These are phyloP conservation scores for Zoanthus sansibaricus DNA, from an alignment of 92 coral and sea anemone species.

Conservation along the genomic window DNA sequence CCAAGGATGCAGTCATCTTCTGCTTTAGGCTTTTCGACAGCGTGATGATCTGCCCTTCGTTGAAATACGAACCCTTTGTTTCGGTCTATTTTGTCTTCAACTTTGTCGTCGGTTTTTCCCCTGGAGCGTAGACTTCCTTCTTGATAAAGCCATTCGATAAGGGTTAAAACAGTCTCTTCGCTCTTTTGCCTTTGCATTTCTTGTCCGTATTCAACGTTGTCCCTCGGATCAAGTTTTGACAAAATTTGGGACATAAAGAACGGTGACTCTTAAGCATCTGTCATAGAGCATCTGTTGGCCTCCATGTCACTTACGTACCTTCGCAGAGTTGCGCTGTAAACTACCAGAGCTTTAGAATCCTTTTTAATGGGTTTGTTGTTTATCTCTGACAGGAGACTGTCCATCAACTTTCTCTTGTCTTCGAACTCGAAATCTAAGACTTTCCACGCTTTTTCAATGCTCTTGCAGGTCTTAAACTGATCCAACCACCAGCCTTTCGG, in stretches of 20 bases:
- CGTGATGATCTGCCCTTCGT: constrained; percentile 42
- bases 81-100: constrained; percentile 19
- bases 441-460: constrained; percentile 28
- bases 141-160: not conserved
- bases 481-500: constrained; percentile 41
- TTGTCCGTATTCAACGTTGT: constrained; percentile 67
- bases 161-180: constrained; percentile 58
- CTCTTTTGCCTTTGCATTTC: constrained; percentile 67
- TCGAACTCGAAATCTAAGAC: constrained; percentile 14
- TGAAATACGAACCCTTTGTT: constrained; percentile 41
- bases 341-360: constrained; percentile 18
- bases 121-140: constrained; percentile 76
- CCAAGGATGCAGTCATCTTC: constrained; percentile 52
- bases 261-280: constrained; percentile 68
- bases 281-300: constrained; percentile 72
- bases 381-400: constrained; percentile 26
- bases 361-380: not conserved
- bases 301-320: constrained; percentile 71
- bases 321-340: constrained; percentile 20
- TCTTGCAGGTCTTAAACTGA: constrained; percentile 35
- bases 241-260: constrained; percentile 74
- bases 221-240: constrained; percentile 68
- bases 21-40: constrained; percentile 32
- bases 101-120: constrained; percentile 43
- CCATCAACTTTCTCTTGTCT: constrained; percentile 13